Conservation (phyloP, 2,797 vertebrate genomes). For the Platalea minor region DNA sequence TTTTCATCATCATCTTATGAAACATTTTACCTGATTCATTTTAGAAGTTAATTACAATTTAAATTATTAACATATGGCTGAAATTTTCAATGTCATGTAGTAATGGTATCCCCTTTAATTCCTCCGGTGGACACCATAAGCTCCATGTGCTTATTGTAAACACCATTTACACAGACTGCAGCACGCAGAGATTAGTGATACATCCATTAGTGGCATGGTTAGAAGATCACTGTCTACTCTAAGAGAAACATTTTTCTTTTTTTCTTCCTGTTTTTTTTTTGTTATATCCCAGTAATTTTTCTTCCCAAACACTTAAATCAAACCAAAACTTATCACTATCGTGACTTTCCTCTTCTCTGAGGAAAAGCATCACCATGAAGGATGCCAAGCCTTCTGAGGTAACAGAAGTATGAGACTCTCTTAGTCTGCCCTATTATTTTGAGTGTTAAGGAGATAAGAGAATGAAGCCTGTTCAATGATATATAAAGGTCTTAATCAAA, state of each 20-base stretch:
- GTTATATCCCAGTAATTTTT: not conserved
- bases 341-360: not conserved
- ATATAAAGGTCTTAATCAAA: conserved; percentile 31
- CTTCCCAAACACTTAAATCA: not conserved
- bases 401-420: not conserved
- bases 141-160: not conserved
- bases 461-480: conserved; percentile 8
- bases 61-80: not conserved
- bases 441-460: not conserved
- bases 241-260: not conserved
- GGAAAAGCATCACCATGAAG: not conserved
- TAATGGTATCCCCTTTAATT: not conserved
- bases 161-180: not conserved
- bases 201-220: not conserved
- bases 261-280: too few species aligned
- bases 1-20: not conserved
- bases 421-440: not conserved
- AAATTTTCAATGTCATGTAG: not conserved
- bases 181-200: not conserved
- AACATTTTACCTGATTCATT: not conserved
- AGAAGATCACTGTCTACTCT: not conserved
- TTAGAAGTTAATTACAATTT: not conserved
- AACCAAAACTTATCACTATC: not conserved
- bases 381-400: not conserved
- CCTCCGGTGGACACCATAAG: not conserved